Evolutionary conservation across 2,888 invertebrate genomes (phyloP), one percentile per base, ranked within the genome.

Genomic region (Polyommatus icarus): DNA sequence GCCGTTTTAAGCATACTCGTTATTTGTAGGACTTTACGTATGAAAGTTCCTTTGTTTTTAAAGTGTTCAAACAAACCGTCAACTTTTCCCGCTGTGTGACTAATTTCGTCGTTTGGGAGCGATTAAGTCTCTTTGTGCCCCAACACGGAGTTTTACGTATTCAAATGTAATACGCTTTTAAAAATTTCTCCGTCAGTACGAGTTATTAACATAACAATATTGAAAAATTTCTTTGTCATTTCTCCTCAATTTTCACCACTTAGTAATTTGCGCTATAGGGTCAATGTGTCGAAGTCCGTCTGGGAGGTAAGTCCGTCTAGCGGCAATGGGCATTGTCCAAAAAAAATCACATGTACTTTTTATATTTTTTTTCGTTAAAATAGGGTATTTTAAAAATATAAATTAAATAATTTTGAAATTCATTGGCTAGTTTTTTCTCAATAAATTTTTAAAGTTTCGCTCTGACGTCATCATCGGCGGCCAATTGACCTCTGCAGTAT

Each of bases 1-100:
- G 77, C 77, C 80, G 67, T 81, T 80, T 76, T 72, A 78, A 81
- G 80, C 77, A 76, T 78, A 77, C 81, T 77, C 81, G 86, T 89
- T 87, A 90, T 89, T 89, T 85, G 84, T 87, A 86, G 83, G 84
- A 82, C 79, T 82, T 50, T 73, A 61, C 71, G 77, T 78, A 78
- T 85, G 92, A 93, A 92, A 92, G 92, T 89, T 83, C 81, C 86
- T 88, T 93, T 93, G 93, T 75, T 72, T 93, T 91, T 90, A 87
- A 88, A 84, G 87, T 82, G 83, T 83, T 89, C 85, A 87, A 89
- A 89, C 88, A 88, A 89, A 91, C 90, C 85, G 85, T 40, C 72
- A 72, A 81, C 87, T 89, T 90, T 90, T 89, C 87, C 86, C 85
- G 86, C 82, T 82, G 88, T 89, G 89, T 90, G 87, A 91, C 90